phyloP scores from a whole-genome alignment of 2,113 vertebrate genomes.

The Eublepharis macularius region DNA sequence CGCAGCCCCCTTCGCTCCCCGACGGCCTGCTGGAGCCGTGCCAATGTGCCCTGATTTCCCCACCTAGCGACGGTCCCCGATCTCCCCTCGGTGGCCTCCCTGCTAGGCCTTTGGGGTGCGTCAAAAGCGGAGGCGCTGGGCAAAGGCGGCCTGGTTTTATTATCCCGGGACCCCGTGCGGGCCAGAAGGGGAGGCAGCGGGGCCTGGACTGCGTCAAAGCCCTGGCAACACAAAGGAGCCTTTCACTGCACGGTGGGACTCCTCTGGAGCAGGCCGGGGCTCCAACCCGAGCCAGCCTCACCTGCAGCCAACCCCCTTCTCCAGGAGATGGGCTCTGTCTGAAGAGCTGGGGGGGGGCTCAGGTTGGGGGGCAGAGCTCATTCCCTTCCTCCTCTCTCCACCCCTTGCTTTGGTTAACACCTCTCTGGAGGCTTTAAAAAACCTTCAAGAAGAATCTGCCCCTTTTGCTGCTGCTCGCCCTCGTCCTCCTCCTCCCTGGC shows the following conservation, averaged over 20 bases:
- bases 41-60: not conserved
- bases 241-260: not conserved
- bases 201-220: slow-evolving; percentile 4
- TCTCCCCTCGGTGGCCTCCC: not conserved
- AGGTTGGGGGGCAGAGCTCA: too few species aligned
- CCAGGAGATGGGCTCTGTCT: not conserved
- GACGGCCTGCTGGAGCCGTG: not conserved
- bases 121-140: not conserved
- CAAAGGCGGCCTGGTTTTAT: not conserved
- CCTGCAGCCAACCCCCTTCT: not conserved
- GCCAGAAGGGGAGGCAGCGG: not conserved
- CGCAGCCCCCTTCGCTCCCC: too few species aligned
- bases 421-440: not conserved
- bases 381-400: too few species aligned
- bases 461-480: too few species aligned
- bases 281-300: not conserved
- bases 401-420: not conserved
- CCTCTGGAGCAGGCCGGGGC: not conserved
- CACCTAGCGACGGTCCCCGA: not conserved
- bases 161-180: not conserved
- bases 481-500: not conserved
- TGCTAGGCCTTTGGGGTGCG: not conserved
- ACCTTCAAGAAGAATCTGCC: not conserved
- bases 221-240: not conserved
- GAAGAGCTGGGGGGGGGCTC: not conserved